phyloP scores from a whole-genome alignment of 1,140 invertebrate species.

The Triops longicaudatus region DNA sequence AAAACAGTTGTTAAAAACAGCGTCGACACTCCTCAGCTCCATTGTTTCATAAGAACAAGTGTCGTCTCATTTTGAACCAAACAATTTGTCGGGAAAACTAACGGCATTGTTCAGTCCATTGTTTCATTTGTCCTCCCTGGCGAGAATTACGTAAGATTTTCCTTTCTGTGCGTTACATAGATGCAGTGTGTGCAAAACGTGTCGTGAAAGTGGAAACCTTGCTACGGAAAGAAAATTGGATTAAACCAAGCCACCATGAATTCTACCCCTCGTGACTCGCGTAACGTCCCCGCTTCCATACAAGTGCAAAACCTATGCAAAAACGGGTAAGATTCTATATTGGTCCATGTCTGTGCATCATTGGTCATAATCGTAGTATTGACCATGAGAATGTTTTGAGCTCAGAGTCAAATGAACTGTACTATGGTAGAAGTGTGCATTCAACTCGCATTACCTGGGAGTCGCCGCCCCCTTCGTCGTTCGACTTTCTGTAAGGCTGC shows the following conservation, averaged over 20 bases:
- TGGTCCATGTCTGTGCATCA: background rate
- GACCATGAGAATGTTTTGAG: constrained; percentile 3
- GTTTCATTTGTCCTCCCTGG: background rate
- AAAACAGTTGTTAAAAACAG: background rate
- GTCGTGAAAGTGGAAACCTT: constrained; percentile 4
- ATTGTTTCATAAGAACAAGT: background rate
- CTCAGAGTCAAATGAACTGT: no score
- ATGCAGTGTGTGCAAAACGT: background rate
- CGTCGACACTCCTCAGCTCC: background rate
- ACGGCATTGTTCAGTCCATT: background rate
- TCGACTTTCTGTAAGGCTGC: no score
- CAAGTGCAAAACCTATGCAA: constrained; percentile 21
- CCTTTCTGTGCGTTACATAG: background rate
- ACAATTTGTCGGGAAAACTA: background rate
- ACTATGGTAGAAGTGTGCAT: no score
- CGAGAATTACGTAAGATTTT: background rate
- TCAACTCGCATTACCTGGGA: no score
- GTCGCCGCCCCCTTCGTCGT: no score
- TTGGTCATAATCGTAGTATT: background rate
- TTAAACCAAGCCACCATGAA: background rate
- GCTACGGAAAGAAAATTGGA: background rate
- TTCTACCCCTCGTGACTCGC: background rate
- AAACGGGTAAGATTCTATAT: background rate
- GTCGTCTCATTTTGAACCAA: background rate
- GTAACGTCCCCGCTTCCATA: constrained; percentile 19